Evolutionary conservation across 2,797 vertebrate species (phyloP).

Genomic region (Chloroceryle amazona): DNA sequence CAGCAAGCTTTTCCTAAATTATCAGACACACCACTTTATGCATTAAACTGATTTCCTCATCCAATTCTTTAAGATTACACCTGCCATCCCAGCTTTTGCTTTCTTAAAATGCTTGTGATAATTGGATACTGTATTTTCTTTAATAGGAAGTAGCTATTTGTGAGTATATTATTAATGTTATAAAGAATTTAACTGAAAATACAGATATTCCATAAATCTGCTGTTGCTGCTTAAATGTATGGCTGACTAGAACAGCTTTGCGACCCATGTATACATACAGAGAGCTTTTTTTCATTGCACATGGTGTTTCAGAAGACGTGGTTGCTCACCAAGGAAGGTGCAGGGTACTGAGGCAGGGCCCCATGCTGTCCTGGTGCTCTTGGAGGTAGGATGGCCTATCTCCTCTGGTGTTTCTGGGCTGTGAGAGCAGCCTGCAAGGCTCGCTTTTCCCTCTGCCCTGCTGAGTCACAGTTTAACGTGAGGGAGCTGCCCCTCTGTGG

Average conservation of each 20-base stretch:
- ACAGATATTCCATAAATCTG: not conserved
- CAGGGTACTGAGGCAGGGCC: accelerated
- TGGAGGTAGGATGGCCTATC: accelerated
- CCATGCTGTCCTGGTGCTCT: accelerated
- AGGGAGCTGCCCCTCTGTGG: not conserved
- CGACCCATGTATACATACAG: accelerated
- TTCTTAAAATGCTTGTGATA: too few species aligned
- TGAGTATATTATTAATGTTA: not conserved
- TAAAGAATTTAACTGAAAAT: not conserved
- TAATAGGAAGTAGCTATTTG: not conserved
- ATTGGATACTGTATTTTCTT: too few species aligned
- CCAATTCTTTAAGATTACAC: not conserved
- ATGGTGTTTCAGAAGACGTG: not conserved
- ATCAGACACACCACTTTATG: not conserved
- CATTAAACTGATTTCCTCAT: too few species aligned
- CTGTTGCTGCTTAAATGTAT: not conserved
- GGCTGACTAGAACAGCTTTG: not conserved
- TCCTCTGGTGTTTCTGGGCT: not conserved
- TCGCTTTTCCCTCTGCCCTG: accelerated
- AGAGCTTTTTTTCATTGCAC: accelerated
- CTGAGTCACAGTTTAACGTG: accelerated
- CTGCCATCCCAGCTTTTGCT: not conserved
- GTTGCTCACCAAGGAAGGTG: not conserved
- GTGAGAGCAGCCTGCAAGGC: accelerated
- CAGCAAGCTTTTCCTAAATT: not conserved